Evolutionary conservation across 2,888 invertebrate species (phyloP), one percentile per base, ranked within the genome.

Genomic region (Hipparchia sbordonii): DNA sequence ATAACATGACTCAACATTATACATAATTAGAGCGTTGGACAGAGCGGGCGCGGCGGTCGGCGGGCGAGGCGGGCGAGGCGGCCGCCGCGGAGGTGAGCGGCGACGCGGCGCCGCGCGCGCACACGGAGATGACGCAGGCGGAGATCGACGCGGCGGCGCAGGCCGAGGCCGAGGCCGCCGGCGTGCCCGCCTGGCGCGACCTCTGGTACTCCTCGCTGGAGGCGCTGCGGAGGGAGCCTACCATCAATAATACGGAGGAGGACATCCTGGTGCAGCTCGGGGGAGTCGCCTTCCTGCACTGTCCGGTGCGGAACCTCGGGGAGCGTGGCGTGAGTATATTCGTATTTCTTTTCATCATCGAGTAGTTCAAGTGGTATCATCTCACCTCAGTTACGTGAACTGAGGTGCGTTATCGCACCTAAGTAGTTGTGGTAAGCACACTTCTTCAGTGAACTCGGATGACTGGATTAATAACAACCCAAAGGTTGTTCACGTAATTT

Each of bases 211-310:
- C 90, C 74, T 89, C 91, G 79, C 85, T 92, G 83, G 91, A 89
- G 78, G 89, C 88, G 76, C 84, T 90, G 80, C 88, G 86, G 77
- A 88, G 91, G 78, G 90, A 91, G 84, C 92, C 93, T 71, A 78
- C 82, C 78, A 95, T 97, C 88, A 97, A 97, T 94, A 96, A 96
- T 90, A 96, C 97, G 73, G 95, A 95, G 77, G 96, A 96, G 80
- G 96, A 97, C 87, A 95, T 96, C 78, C 95, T 96, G 66, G 97
- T 95, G 79, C 97, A 97, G 89, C 94, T 97, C 74, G 97, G 97
- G 67, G 95, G 96, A 72, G 96, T 96, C 61, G 97, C 97, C 77
- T 97, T 96, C 91, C 95, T 97, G 82, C 97, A 97, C 89, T 97
- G 97, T 89, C 96, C 96, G 84, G 97, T 97, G 83, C 95, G 96